These are phyloP conservation scores for Drosophila saltans DNA, from an alignment of 1,140 invertebrate genomes.

Conservation along the genomic window DNA sequence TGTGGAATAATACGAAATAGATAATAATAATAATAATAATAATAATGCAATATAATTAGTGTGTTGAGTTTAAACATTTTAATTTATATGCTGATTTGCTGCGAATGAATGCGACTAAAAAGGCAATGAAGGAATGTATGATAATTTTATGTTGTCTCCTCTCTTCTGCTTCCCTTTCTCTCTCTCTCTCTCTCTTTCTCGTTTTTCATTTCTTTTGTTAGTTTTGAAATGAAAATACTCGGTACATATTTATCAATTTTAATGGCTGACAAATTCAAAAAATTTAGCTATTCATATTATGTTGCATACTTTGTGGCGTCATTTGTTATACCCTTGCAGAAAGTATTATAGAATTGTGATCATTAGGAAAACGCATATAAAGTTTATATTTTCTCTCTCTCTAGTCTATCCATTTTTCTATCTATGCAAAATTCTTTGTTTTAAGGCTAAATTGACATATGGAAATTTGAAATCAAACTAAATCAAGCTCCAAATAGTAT, in stretches of 20 bases:
- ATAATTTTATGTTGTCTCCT: slow-evolving; percentile 24
- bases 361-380: too few relatives aligned
- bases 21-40: slow-evolving; percentile 33
- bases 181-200: background rate
- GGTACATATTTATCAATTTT: slow-evolving; percentile 38
- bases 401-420: too few relatives aligned
- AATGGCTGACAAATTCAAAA: slow-evolving; percentile 50
- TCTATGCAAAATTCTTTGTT: too few relatives aligned
- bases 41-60: slow-evolving; percentile 77
- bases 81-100: slow-evolving; percentile 50
- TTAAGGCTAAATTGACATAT: too few relatives aligned
- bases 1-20: slow-evolving; percentile 78
- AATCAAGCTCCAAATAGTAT: too few relatives aligned
- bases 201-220: slow-evolving; percentile 11
- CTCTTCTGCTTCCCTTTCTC: background rate
- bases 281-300: slow-evolving; percentile 54
- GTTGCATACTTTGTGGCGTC: slow-evolving; percentile 51
- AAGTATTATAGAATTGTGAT: slow-evolving; percentile 25
- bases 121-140: slow-evolving; percentile 65
- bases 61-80: slow-evolving; percentile 53
- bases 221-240: slow-evolving; percentile 51
- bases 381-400: too few relatives aligned
- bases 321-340: slow-evolving; percentile 18
- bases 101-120: slow-evolving; percentile 73
- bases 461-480: too few relatives aligned